These are phyloP conservation scores for Merluccius polli DNA, from an alignment of 2,797 vertebrate genomes.

Conservation along the genomic window DNA sequence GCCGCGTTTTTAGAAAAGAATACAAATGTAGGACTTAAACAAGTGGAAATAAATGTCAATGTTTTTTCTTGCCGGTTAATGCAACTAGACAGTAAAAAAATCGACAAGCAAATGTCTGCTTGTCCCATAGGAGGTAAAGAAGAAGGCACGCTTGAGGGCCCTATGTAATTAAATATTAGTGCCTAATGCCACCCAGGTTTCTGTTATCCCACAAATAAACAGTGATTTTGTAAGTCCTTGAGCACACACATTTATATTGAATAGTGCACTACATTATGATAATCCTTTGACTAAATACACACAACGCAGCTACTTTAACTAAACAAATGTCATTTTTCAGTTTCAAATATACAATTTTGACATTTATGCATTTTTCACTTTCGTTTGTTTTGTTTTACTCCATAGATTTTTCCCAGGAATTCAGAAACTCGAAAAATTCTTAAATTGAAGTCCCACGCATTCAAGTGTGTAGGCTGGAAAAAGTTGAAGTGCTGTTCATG, in stretches of 20 bases:
- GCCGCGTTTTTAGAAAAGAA: background rate
- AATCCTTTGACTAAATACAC: background rate
- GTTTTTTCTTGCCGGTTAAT: background rate
- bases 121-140: constrained; percentile 4
- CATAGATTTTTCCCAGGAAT: background rate
- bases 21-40: background rate
- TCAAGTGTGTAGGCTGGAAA: constrained; percentile 33
- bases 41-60: background rate
- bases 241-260: background rate
- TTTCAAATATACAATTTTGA: background rate
- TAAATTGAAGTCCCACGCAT: constrained; percentile 32
- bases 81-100: background rate
- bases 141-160: constrained; percentile 22
- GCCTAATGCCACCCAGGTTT: constrained; percentile 44
- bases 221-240: background rate
- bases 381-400: background rate
- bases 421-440: constrained; percentile 30
- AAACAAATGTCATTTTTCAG: background rate
- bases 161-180: constrained; percentile 42
- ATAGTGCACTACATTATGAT: background rate
- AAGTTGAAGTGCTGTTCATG: constrained; percentile 1
- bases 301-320: background rate
- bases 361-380: background rate
- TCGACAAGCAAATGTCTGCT: background rate
- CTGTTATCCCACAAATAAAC: background rate